Base-by-base conservation (phyloP, 2,113 vertebrate genomes). In the Gambusia holbrooki region DNA sequence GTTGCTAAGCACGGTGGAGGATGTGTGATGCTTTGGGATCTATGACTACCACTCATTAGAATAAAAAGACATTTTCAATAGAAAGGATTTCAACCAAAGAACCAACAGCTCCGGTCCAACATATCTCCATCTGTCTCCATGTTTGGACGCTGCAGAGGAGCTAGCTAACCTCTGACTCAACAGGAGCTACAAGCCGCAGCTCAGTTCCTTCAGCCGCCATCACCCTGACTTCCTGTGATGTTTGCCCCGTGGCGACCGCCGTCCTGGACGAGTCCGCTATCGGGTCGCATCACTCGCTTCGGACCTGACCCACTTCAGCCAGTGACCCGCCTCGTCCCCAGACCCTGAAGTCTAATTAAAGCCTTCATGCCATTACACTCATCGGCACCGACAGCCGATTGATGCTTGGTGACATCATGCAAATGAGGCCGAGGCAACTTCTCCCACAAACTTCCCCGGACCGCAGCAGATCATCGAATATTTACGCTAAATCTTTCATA, bases 231-330 rank as follows among this genome's bases (percentile, higher is more conserved):
- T 74, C 72, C 83, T 79, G n/a, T 84, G 88, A 90, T 82, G 82
- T 84, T 90, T 64, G 83, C 90, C 91, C 92, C 29, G 69, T 71
- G 85, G 90, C 91, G 54, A 87, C 51, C 72, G 0, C 69, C 61
- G 84, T 84, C 85, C 86, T 86, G 82, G 82, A 81, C 58, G 58
- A 82, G 81, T 80, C 87, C 78, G 11, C 90, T 83, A 90, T 88
- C 69, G 90, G 90, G 90, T 93, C 91, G 89, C 86, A 64, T 90
- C 90, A 85, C 84, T 83, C 62, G 81, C 91, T 89, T 79, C 37
- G 84, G 82, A 88, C 90, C 88, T 94, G 89, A 94, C 92, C 93
- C 90, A 93, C 82, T 92, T 93, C 83, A 78, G 75, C 79, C 66
- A 79, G 73, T 78, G 73, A 71, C 11, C 25, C 89, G 25, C 54